Conservation (phyloP, 2,113 vertebrate species). For the Panthera leo region DNA sequence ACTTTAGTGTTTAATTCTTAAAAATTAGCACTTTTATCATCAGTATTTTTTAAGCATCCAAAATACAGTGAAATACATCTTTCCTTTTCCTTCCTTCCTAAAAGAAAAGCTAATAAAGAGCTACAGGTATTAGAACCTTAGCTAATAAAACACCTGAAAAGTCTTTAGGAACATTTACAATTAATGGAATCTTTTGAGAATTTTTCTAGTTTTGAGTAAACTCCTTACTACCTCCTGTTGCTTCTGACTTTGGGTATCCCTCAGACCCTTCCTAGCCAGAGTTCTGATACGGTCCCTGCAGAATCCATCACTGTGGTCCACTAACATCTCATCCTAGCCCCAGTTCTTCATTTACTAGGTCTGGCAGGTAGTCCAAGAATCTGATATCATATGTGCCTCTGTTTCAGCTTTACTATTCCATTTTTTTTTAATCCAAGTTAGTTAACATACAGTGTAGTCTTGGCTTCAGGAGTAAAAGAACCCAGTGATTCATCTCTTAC, state of each 20-base stretch:
- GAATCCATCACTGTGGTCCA: not conserved
- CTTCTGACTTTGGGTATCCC: not conserved
- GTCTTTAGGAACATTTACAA: not conserved
- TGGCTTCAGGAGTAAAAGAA: no score
- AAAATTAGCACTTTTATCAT: conserved; percentile 4
- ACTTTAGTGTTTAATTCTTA: not conserved
- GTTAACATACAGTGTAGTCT: no score
- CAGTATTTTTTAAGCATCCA: not conserved
- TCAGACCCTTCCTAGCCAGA: not conserved
- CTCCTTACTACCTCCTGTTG: not conserved
- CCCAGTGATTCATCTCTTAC: no score
- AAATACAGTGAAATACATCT: not conserved
- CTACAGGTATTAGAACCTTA: not conserved
- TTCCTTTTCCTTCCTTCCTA: not conserved
- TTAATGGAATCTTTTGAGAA: not conserved
- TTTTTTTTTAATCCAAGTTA: no score
- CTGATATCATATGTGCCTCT: not conserved
- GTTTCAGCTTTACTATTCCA: not conserved
- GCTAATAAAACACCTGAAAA: not conserved
- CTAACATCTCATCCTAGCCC: not conserved
- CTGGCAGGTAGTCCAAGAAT: not conserved
- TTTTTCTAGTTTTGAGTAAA: not conserved
- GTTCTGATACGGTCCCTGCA: not conserved
- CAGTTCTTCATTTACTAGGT: not conserved
- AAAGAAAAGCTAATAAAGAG: not conserved